A percentile compares a stretch with the other conserved stretches of the same genome.
Conservation (phyloP, 2,797 vertebrate species). For the Pristis pectinata region DNA sequence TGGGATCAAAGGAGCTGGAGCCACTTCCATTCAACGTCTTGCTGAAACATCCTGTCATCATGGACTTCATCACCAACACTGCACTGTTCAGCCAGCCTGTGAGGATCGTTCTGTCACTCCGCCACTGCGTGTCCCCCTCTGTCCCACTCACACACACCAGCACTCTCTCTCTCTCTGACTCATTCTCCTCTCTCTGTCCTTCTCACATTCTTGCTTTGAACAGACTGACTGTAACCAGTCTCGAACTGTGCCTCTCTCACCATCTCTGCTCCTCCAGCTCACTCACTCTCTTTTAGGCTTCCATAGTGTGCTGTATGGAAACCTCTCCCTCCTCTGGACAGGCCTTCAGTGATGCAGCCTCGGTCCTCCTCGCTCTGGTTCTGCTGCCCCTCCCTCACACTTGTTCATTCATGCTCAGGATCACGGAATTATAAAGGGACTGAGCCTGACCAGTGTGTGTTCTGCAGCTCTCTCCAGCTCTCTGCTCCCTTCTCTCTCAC, state of each 20-base stretch:
- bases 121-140: background rate
- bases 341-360: background rate
- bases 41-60: background rate
- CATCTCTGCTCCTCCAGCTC: background rate
- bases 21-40: background rate
- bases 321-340: background rate
- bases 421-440: no score
- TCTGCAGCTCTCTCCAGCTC: no score
- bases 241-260: no score
- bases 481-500: no score
- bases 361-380: background rate
- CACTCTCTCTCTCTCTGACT: no score
- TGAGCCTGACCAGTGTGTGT: no score
- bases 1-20: background rate
- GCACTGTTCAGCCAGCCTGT: background rate
- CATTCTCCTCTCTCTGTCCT: background rate
- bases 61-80: background rate
- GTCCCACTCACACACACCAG: background rate
- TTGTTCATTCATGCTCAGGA: no score
- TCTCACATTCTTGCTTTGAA: background rate
- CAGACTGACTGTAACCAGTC: background rate
- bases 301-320: no score
- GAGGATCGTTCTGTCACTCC: background rate
- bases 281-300: background rate
- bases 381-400: background rate